Conservation (phyloP, 2,797 vertebrate species). For the Acropternis orthonyx region DNA sequence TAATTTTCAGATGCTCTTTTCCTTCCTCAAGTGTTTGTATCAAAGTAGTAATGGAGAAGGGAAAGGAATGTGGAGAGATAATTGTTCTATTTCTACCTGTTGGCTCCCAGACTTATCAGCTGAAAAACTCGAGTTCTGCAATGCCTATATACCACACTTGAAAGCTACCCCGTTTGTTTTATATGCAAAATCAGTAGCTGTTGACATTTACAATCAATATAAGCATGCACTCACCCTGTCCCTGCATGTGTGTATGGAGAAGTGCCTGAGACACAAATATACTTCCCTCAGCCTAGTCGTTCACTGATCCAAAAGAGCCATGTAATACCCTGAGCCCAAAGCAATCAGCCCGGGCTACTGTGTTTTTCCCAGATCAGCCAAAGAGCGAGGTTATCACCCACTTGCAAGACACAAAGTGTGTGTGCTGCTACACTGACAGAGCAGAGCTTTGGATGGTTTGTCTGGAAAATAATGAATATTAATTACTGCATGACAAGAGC, state of each 20-base stretch:
- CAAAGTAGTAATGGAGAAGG: background rate
- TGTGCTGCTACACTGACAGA: background rate
- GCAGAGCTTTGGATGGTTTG: background rate
- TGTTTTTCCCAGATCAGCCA: background rate
- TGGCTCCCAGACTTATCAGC: background rate
- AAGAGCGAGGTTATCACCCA: background rate
- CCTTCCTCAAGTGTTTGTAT: background rate
- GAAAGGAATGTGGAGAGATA: background rate
- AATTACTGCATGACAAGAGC: background rate
- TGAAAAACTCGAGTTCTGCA: background rate
- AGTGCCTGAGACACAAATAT: background rate
- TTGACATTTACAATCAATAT: background rate
- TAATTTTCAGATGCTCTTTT: constrained; percentile 9
- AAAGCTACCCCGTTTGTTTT: background rate
- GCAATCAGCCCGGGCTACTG: accelerated
- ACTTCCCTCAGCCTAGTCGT: background rate
- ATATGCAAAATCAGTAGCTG: background rate
- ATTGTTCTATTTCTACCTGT: background rate
- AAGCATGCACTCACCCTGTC: background rate
- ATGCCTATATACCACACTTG: background rate
- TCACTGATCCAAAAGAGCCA: background rate
- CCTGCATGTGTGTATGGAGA: background rate
- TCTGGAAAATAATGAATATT: background rate
- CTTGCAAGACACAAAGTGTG: background rate
- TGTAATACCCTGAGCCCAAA: background rate